A percentile compares a stretch with the other conserved stretches of the same genome.
These are phyloP conservation scores for Sericinus montela DNA, from an alignment of 2,888 invertebrate species.

Conservation along the genomic window DNA sequence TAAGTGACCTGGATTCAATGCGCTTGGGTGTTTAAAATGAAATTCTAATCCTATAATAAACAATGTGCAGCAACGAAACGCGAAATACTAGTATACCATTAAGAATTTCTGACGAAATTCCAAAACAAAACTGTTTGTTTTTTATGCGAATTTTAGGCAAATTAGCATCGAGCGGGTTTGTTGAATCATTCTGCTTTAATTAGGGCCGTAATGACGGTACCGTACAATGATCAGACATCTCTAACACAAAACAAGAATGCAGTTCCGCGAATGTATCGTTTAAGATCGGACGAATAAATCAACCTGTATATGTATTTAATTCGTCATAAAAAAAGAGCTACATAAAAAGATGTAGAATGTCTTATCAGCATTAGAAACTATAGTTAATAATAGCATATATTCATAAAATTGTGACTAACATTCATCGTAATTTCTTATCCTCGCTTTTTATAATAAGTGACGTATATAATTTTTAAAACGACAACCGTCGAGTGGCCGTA, in stretches of 20 bases:
- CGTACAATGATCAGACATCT: slow-evolving; percentile 42
- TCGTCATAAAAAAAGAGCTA: too few relatives aligned
- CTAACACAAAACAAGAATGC: slow-evolving; percentile 43
- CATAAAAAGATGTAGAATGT: too few relatives aligned
- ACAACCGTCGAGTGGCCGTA: too few relatives aligned
- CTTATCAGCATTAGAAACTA: too few relatives aligned
- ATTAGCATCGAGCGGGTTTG: slow-evolving; percentile 47
- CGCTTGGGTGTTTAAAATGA: too few relatives aligned
- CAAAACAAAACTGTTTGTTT: slow-evolving; percentile 43
- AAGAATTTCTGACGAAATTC: slow-evolving; percentile 23
- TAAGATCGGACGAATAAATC: neutral
- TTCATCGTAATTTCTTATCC: too few relatives aligned
- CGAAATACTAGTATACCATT: slow-evolving; percentile 28
- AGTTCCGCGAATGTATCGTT: slow-evolving; percentile 49
- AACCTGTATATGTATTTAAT: neutral
- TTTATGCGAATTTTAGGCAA: slow-evolving; percentile 60
- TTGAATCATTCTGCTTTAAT: slow-evolving; percentile 66
- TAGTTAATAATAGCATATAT: too few relatives aligned
- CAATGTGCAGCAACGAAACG: neutral
- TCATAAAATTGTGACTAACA: too few relatives aligned
- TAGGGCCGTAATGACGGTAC: slow-evolving; percentile 63
- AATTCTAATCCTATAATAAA: neutral
- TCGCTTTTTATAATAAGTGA: too few relatives aligned
- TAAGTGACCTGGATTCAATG: too few relatives aligned
- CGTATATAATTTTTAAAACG: too few relatives aligned